Conservation (phyloP, 2,113 vertebrate species). For the Paramisgurnus dabryanus region DNA sequence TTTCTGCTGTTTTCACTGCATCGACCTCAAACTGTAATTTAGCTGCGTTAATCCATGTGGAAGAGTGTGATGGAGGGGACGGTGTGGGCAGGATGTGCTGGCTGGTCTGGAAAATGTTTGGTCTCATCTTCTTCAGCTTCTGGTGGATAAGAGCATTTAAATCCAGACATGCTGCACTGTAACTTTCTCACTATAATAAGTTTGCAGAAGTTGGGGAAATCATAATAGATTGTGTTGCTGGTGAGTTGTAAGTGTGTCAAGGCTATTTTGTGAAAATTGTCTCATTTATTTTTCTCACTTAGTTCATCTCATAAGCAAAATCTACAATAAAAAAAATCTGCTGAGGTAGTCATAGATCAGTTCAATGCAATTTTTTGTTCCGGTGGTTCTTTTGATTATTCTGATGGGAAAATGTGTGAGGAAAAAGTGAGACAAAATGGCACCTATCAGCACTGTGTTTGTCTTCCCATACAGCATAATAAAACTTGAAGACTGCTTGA, state of each 20-base stretch:
- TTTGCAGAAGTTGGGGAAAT: neutral
- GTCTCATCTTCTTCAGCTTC: neutral
- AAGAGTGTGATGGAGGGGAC: conserved; percentile 19
- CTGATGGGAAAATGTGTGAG: too few relatives aligned
- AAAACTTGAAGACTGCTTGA: too few relatives aligned
- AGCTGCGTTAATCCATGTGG: conserved; percentile 48
- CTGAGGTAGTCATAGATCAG: too few relatives aligned
- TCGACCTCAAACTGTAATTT: conserved; percentile 59
- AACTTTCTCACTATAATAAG: neutral
- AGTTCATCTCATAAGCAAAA: too few relatives aligned
- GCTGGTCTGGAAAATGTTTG: conserved; percentile 1
- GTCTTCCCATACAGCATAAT: too few relatives aligned
- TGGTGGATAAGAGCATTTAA: conserved; percentile 15
- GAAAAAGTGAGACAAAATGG: too few relatives aligned
- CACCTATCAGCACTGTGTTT: too few relatives aligned
- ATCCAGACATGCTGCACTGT: conserved; percentile 7
- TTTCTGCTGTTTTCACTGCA: conserved; percentile 53
- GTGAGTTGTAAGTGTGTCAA: neutral
- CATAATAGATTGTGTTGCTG: neutral
- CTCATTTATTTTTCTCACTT: too few relatives aligned
- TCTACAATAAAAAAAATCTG: too few relatives aligned
- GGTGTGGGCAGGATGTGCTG: conserved; percentile 13
- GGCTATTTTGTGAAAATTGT: too few relatives aligned
- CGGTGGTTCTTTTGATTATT: too few relatives aligned
- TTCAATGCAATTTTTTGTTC: too few relatives aligned